Base-by-base conservation (phyloP, 2,888 invertebrate genomes). In the Lydus trimaculatus region DNA sequence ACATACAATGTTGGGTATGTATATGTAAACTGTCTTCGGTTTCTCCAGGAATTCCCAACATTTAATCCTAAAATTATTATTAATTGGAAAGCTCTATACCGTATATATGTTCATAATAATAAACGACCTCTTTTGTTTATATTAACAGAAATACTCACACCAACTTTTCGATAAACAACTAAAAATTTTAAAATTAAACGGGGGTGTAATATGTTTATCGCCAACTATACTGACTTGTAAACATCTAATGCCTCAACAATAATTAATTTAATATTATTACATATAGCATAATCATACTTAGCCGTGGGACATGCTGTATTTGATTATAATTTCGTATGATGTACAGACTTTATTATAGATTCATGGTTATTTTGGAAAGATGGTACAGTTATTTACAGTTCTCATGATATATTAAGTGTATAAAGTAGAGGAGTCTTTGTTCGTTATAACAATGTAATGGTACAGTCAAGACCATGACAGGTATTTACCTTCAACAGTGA, bases 31-130 rank as follows among this genome's bases (percentile, higher is more conserved):
- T n/a, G 52, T 52, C 64, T 64, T 62, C 56, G 70, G 70, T 64
- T 70, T 70, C 66, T 70, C 70, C 64, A 61, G 31, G 70, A 70
- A 70, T 64, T 70, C 60, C 36, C 28, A 66, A n/a, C 59, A 17
- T 58, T 31, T 66, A 64, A 70, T 66, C 66, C 70, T 6, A 52
- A 70, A 70, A 70, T 66, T 70, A 70, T 66, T 36, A 63, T 65
- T 31, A 58, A 58, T 64, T 20, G 20, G 11, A 20, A 48, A 20
- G 20, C 20, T 48, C 20, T 48, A 48, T 17, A n/a, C 36, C 36
- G 36, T 43, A 43, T 17, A 43, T 43, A 8, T n/a, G n/a, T n/a
- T 43, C 11, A 11, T 17, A 7, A 43, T n/a, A 43, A 43, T 43
- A 17, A 43, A 43, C 48, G 48, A 11, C 39, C 1, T 20, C 20